Evolutionary conservation across 2,113 vertebrate species (phyloP).

Genomic region (Papio anubis): DNA sequence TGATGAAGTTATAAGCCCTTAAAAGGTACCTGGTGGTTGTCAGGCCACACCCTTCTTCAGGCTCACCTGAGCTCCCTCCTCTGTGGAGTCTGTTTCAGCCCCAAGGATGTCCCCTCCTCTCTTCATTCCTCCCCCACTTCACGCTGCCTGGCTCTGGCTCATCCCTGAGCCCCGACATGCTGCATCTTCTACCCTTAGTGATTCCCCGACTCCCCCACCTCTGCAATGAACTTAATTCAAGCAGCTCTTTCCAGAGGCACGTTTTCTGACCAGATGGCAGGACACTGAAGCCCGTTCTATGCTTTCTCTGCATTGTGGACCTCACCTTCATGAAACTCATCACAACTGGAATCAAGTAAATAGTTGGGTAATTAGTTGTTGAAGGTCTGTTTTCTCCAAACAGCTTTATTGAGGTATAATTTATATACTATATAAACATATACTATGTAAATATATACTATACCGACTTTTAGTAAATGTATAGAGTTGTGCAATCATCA

Average conservation of each 20-base stretch:
- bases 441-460: too few relatives aligned
- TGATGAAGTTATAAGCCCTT: not conserved
- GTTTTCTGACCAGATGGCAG: not conserved
- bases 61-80: not conserved
- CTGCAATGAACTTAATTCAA: fast-evolving
- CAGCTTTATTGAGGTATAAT: not conserved
- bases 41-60: not conserved
- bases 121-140: not conserved
- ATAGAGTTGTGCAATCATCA: too few relatives aligned
- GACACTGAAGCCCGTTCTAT: too few relatives aligned
- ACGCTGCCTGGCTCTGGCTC: fast-evolving
- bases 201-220: not conserved
- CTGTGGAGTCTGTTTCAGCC: too few relatives aligned
- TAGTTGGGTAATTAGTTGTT: not conserved
- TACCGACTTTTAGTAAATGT: not conserved
- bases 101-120: fast-evolving
- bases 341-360: not conserved
- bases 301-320: not conserved
- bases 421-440: not conserved
- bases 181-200: not conserved
- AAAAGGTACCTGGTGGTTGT: too few relatives aligned
- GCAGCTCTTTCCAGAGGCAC: not conserved
- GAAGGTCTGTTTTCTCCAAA: not conserved
- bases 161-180: too few relatives aligned
- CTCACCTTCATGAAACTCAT: not conserved